These are phyloP conservation scores for Aethina tumida DNA, from an alignment of 1,140 invertebrate species.

Conservation along the genomic window DNA sequence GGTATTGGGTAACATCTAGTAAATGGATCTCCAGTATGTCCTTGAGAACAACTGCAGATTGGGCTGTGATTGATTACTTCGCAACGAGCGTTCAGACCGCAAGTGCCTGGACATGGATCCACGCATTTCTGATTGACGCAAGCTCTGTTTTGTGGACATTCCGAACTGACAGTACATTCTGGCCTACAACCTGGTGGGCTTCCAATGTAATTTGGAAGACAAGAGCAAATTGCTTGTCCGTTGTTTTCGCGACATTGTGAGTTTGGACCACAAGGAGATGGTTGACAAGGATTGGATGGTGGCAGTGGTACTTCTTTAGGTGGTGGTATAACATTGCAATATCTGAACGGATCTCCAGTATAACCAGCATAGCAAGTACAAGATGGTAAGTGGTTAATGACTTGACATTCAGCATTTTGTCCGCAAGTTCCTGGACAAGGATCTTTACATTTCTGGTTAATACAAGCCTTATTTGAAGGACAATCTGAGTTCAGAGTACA, in stretches of 20 bases:
- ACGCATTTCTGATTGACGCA: slow-evolving; percentile 65
- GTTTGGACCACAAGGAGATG: slow-evolving; percentile 55
- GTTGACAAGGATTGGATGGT: slow-evolving; percentile 45
- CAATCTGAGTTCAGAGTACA: slow-evolving; percentile 55
- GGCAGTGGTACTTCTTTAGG: slow-evolving; percentile 28
- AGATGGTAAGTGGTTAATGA: slow-evolving; percentile 45
- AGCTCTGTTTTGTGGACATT: slow-evolving; percentile 61
- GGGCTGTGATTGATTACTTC: slow-evolving; percentile 59
- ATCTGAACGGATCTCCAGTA: slow-evolving; percentile 50
- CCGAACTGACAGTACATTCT: slow-evolving; percentile 73
- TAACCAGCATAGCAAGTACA: slow-evolving; percentile 47
- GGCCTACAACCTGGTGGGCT: slow-evolving; percentile 62
- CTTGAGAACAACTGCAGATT: slow-evolving; percentile 43
- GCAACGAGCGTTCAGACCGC: slow-evolving; percentile 61
- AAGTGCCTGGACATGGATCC: slow-evolving; percentile 65
- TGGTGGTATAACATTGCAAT: slow-evolving; percentile 35
- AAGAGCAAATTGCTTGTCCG: slow-evolving; percentile 46
- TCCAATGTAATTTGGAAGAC: slow-evolving; percentile 51
- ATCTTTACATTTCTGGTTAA: slow-evolving; percentile 51
- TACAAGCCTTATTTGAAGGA: slow-evolving; percentile 46
- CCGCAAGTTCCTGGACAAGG: slow-evolving; percentile 57
- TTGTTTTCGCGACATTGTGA: slow-evolving; percentile 46
- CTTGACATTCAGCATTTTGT: slow-evolving; percentile 48
- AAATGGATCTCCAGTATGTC: slow-evolving; percentile 47
- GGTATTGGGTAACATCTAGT: slow-evolving; percentile 44